phyloP scores from a whole-genome alignment of 2,888 invertebrate species.

The Eledone cirrhosa region DNA sequence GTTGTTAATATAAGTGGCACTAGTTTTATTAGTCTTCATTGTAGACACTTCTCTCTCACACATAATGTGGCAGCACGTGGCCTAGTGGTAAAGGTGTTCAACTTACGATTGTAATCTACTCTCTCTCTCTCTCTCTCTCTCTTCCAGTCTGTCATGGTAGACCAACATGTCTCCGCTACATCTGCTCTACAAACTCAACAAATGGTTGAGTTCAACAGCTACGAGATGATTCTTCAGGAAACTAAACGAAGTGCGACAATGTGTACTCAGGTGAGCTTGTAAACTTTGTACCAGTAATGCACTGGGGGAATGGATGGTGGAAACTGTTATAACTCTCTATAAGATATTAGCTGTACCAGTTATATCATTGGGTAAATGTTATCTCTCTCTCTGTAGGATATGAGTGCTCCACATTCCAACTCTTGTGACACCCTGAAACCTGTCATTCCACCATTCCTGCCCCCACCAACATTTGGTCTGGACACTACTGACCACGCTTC shows the following conservation, averaged over 20 bases:
- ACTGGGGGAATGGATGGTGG: too few relatives aligned
- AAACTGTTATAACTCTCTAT: too few relatives aligned
- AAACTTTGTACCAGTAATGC: too few relatives aligned
- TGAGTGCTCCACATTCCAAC: slow-evolving; percentile 55
- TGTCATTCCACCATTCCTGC: slow-evolving; percentile 62
- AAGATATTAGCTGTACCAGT: too few relatives aligned
- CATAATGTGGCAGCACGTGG: too few relatives aligned
- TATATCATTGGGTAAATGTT: too few relatives aligned
- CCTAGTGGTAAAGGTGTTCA: too few relatives aligned
- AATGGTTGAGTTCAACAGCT: slow-evolving; percentile 45
- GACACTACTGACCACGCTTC: slow-evolving; percentile 42
- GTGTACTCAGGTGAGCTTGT: slow-evolving; percentile 55
- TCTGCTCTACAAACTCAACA: slow-evolving; percentile 11
- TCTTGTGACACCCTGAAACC: slow-evolving; percentile 61
- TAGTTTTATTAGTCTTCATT: too few relatives aligned
- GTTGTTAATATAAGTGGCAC: too few relatives aligned
- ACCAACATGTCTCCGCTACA: neutral
- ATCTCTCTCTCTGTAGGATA: slow-evolving; percentile 50
- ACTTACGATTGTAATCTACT: too few relatives aligned
- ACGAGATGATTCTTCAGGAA: slow-evolving; percentile 58
- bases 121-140: too few relatives aligned
- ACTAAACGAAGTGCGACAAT: slow-evolving; percentile 59
- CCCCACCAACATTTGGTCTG: slow-evolving; percentile 60
- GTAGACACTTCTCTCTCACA: too few relatives aligned
- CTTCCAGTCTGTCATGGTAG: neutral